A percentile compares a stretch with the other conserved stretches of the same genome.
These are phyloP conservation scores for Leistus spinibarbis DNA, from an alignment of 2,888 invertebrate genomes.

Conservation along the genomic window DNA sequence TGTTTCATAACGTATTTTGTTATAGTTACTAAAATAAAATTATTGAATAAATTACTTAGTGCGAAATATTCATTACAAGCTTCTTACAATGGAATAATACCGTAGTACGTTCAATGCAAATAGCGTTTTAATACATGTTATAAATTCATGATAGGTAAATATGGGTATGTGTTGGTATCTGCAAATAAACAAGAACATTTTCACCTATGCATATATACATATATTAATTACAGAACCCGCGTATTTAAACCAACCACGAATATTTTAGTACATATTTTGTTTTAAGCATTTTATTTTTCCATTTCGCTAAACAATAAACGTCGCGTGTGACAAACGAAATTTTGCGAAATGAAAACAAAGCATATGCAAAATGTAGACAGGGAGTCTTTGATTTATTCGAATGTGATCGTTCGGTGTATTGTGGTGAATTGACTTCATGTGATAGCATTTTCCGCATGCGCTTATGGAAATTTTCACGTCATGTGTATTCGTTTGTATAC, in stretches of 20 bases:
- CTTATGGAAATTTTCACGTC: slow-evolving; percentile 30
- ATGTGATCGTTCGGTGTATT: slow-evolving; percentile 4
- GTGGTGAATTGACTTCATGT: slow-evolving; percentile 27
- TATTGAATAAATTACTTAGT: background rate
- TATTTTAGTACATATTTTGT: background rate
- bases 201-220: background rate
- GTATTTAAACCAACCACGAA: background rate
- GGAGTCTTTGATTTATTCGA: slow-evolving; percentile 8
- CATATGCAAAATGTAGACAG: slow-evolving; percentile 24
- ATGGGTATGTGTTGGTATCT: background rate
- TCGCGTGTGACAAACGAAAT: background rate
- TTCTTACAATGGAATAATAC: background rate
- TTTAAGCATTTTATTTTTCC: too few relatives aligned
- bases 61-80: background rate
- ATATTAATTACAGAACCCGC: background rate
- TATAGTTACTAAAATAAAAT: too few relatives aligned
- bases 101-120: background rate
- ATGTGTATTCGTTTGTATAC: slow-evolving; percentile 39
- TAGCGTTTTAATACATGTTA: background rate
- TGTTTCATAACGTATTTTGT: too few relatives aligned
- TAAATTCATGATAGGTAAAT: background rate
- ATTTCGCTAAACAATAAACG: too few relatives aligned
- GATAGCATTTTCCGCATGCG: slow-evolving; percentile 34
- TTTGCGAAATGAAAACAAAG: background rate
- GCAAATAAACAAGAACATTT: background rate